Evolutionary conservation across 1,140 invertebrate genomes (phyloP).

Genomic region (Zaprionus camerounensis): DNA sequence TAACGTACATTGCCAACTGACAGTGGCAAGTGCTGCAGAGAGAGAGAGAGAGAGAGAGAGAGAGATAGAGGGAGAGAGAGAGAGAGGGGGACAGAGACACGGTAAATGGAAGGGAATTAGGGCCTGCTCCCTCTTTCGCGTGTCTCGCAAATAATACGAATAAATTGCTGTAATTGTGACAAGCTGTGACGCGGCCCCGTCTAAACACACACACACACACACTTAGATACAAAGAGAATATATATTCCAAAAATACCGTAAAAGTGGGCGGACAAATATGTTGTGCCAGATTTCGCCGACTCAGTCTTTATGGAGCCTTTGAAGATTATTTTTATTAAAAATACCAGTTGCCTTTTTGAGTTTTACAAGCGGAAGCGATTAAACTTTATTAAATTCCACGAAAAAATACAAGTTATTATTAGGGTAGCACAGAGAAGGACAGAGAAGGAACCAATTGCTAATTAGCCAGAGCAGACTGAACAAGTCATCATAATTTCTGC

Average conservation of each 20-base stretch:
- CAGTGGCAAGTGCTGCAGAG: neutral
- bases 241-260: constrained; percentile 4
- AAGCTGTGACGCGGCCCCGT: constrained; percentile 45
- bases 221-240: constrained; percentile 14
- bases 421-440: neutral
- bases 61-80: neutral
- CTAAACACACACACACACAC: neutral
- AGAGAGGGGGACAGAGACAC: neutral
- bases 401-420: constrained; percentile 5
- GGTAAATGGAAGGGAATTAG: neutral
- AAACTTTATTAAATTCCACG: constrained; percentile 9
- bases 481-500: neutral
- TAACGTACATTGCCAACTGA: constrained; percentile 47
- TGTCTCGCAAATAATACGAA: constrained; percentile 57
- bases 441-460: neutral
- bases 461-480: neutral
- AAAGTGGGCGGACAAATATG: constrained; percentile 16
- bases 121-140: constrained; percentile 4
- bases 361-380: neutral
- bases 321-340: constrained; percentile 42
- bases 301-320: constrained; percentile 11
- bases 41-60: neutral
- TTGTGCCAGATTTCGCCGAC: constrained; percentile 14
- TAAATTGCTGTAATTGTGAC: constrained; percentile 65
- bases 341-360: constrained; percentile 13